Percentiles rank a stretch among this genome's conserved stretches.
Conservation (phyloP, 2,797 vertebrate species). For the Mastacembelus armatus region DNA sequence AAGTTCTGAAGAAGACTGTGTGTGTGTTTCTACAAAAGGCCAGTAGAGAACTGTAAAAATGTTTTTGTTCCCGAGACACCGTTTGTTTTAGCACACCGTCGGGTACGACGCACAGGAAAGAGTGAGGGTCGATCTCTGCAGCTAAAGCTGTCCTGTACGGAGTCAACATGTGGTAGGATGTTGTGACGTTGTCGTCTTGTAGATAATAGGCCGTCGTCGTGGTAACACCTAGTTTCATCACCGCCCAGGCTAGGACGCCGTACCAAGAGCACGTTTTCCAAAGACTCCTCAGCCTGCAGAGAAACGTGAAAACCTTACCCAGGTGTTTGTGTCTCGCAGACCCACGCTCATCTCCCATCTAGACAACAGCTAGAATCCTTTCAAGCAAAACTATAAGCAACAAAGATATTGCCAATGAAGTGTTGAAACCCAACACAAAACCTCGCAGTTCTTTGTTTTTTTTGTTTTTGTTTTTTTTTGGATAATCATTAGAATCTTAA, state of each 20-base stretch:
- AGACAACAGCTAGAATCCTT: constrained; percentile 30
- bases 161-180: constrained; percentile 15
- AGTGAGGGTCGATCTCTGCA: constrained; percentile 5
- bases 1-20: background rate
- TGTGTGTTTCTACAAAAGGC: constrained; percentile 37
- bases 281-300: constrained; percentile 18
- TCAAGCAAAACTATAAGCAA: constrained; percentile 12
- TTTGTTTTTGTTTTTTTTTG: constrained; percentile 24
- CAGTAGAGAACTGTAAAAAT: constrained; percentile 37
- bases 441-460: too few relatives aligned
- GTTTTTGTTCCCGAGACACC: background rate
- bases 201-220: constrained; percentile 19
- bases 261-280: background rate
- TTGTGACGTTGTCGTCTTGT: constrained; percentile 25
- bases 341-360: constrained; percentile 10
- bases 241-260: constrained; percentile 1
- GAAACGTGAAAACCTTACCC: background rate
- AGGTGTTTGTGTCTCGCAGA: constrained; percentile 16
- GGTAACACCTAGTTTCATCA: constrained; percentile 7
- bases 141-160: constrained; percentile 2
- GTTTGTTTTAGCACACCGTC: background rate
- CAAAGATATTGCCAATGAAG: constrained; percentile 34
- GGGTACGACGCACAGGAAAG: constrained; percentile 10
- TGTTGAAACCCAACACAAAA: too few relatives aligned
- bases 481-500: constrained; percentile 41